Evolutionary conservation across 2,797 vertebrate genomes (phyloP).

Genomic region (Danionella dracula): DNA sequence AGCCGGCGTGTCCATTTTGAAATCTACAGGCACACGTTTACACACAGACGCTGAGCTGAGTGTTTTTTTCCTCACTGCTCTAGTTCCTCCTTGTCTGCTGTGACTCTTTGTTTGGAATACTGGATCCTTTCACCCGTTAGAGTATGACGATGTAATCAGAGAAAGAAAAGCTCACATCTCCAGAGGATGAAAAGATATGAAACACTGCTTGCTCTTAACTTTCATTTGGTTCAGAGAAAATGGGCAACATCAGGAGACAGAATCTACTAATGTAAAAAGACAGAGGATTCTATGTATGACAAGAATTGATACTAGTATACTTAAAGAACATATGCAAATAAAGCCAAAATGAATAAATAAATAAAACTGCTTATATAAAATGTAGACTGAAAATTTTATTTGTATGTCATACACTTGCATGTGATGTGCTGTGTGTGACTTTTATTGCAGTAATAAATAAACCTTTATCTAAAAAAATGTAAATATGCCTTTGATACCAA

Average conservation of each 20-base stretch:
- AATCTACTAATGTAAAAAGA: neutral
- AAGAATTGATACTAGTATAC: too few relatives aligned
- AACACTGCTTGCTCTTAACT: constrained; percentile 28
- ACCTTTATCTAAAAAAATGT: neutral
- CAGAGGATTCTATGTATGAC: neutral
- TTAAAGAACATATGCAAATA: too few relatives aligned
- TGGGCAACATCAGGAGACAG: neutral
- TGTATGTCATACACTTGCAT: too few relatives aligned
- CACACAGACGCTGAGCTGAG: too few relatives aligned
- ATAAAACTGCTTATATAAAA: too few relatives aligned
- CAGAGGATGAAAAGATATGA: constrained; percentile 34
- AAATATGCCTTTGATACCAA: too few relatives aligned
- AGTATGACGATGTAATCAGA: constrained; percentile 47
- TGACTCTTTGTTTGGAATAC: constrained; percentile 35
- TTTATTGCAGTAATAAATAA: neutral
- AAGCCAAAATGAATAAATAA: too few relatives aligned
- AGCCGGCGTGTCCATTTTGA: constrained; percentile 62
- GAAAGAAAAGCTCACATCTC: constrained; percentile 32
- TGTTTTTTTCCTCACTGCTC: constrained; percentile 29
- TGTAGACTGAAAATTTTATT: too few relatives aligned
- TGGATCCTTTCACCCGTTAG: constrained; percentile 38
- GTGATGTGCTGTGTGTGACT: too few relatives aligned
- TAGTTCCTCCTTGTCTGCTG: constrained; percentile 24
- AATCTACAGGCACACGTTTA: constrained; percentile 33
- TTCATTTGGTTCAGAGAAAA: constrained; percentile 19